phyloP scores from a whole-genome alignment of 2,888 invertebrate genomes.

The Hyalella azteca region DNA sequence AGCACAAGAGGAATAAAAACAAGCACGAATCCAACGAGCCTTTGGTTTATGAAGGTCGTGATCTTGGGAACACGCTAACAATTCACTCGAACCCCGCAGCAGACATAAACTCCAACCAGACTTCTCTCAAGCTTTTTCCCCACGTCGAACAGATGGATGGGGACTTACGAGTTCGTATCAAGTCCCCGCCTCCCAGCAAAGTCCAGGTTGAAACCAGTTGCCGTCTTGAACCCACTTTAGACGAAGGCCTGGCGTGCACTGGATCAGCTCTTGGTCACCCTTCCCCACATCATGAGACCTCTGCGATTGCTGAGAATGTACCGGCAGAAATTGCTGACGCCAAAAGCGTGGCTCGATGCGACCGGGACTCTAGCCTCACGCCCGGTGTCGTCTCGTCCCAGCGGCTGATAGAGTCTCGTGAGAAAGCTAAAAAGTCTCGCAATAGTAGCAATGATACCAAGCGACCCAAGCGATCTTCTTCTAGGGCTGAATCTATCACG shows the following conservation, averaged over 20 bases:
- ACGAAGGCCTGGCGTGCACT: neutral
- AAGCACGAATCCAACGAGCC: neutral
- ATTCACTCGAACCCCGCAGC: constrained; percentile 19
- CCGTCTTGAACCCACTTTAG: neutral
- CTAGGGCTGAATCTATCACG: neutral
- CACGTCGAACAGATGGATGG: constrained; percentile 48
- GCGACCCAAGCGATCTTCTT: constrained; percentile 9
- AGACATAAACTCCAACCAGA: constrained; percentile 35
- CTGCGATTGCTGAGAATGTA: neutral
- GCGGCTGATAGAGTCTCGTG: constrained; percentile 7
- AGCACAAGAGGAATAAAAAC: constrained; percentile 27
- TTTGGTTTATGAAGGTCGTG: neutral
- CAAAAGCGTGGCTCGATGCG: neutral
- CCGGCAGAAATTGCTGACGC: neutral
- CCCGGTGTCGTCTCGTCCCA: neutral
- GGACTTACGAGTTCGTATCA: constrained; percentile 52
- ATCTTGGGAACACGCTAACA: neutral
- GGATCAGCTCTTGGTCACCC: neutral
- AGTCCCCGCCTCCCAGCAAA: constrained; percentile 48
- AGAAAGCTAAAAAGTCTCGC: neutral
- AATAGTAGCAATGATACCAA: neutral
- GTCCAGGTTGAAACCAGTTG: constrained; percentile 5
- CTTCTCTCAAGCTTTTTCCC: constrained; percentile 35
- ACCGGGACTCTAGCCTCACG: neutral
- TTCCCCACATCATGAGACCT: neutral